Conservation (phyloP, 2,113 vertebrate species). For the Nyctibius bracteatus region DNA sequence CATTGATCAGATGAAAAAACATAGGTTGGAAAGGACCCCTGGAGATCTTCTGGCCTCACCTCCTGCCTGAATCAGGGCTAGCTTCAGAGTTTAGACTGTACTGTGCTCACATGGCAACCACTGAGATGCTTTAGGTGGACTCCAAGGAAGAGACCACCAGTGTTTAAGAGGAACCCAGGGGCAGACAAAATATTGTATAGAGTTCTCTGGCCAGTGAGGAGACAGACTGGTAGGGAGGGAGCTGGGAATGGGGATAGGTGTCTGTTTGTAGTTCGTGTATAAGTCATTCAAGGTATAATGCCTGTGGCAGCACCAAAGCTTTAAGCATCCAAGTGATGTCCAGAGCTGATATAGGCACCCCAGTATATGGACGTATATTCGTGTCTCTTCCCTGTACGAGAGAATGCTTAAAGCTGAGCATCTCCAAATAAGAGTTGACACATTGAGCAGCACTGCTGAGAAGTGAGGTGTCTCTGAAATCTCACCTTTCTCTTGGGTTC, state of each 20-base stretch:
- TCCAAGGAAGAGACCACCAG: neutral
- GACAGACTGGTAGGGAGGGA: neutral
- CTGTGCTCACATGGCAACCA: neutral
- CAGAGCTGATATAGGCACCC: neutral
- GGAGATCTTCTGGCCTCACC: neutral
- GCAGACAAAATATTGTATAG: neutral
- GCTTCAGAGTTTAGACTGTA: neutral
- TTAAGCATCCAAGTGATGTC: neutral
- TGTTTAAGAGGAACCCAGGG: neutral
- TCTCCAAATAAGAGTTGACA: neutral
- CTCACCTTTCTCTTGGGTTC: neutral
- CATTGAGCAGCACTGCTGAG: neutral
- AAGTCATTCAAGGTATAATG: neutral
- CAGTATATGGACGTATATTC: accelerated
- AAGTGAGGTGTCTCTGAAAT: neutral
- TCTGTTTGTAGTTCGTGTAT: neutral
- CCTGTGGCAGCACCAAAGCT: neutral
- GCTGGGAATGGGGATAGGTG: neutral
- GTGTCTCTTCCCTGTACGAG: neutral
- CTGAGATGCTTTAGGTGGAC: neutral
- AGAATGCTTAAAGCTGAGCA: neutral
- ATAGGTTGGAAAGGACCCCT: neutral
- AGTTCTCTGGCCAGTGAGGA: neutral
- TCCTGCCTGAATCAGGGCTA: neutral
- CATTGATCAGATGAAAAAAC: neutral